Percentiles rank a stretch among this genome's conserved stretches.
These are phyloP conservation scores for Calliopsis andreniformis DNA, from an alignment of 1,140 invertebrate genomes.

Conservation along the genomic window DNA sequence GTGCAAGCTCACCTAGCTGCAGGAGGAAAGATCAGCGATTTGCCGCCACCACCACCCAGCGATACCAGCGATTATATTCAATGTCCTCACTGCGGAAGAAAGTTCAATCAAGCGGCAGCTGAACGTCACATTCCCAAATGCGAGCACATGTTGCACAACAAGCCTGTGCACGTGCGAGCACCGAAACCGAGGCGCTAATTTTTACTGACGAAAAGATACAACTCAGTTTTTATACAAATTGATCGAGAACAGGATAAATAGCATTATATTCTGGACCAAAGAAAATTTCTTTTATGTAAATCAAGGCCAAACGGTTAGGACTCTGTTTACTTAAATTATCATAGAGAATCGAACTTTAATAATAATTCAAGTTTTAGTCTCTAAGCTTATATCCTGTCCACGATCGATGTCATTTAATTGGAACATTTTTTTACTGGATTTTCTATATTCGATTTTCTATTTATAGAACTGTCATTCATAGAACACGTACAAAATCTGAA, in stretches of 20 bases:
- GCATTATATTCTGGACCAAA: not conserved
- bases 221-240: not conserved
- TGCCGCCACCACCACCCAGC: conserved; percentile 93
- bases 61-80: conserved; percentile 94
- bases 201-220: not conserved
- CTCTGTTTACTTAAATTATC: not conserved
- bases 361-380: not conserved
- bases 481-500: not conserved
- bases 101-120: conserved; percentile 93
- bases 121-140: conserved; percentile 97
- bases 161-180: conserved; percentile 82
- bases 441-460: not conserved
- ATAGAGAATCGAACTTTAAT: not conserved
- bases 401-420: conserved; percentile 3
- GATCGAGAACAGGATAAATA: conserved; percentile 1
- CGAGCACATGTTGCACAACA: conserved; percentile 91
- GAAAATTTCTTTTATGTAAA: too few relatives aligned
- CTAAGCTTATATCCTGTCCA: not conserved
- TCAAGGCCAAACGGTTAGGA: not conserved
- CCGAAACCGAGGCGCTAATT: conserved; percentile 66
- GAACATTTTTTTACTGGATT: not conserved
- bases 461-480: not conserved
- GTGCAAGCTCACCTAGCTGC: conserved; percentile 91
- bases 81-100: conserved; percentile 94
- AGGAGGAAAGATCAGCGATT: conserved; percentile 92